These are phyloP conservation scores for Megalopta genalis DNA, from an alignment of 1,140 invertebrate genomes.

Conservation along the genomic window DNA sequence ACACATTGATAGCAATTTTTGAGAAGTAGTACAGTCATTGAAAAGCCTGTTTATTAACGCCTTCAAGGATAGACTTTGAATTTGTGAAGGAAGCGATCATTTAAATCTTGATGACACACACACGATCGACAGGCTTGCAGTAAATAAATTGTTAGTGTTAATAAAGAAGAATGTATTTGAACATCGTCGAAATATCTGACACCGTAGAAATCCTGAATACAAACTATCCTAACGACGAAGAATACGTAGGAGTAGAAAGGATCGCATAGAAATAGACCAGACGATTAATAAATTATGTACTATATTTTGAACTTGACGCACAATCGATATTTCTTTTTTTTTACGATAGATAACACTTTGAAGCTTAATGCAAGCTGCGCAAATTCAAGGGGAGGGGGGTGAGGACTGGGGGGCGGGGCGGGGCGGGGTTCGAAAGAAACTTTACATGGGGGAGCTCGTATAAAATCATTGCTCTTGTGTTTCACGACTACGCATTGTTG, in stretches of 20 bases:
- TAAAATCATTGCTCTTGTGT: slow-evolving; percentile 60
- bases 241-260: too few relatives aligned
- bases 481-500: slow-evolving; percentile 51
- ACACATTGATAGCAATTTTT: too few relatives aligned
- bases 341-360: slow-evolving; percentile 58
- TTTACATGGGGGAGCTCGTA: slow-evolving; percentile 47
- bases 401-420: not conserved
- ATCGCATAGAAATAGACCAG: slow-evolving; percentile 7
- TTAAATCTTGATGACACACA: too few relatives aligned
- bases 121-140: too few relatives aligned
- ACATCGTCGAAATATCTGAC: not conserved
- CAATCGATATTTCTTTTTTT: slow-evolving; percentile 51
- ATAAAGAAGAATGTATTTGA: slow-evolving; percentile 7
- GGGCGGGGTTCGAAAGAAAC: slow-evolving; percentile 52
- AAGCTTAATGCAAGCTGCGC: slow-evolving; percentile 67
- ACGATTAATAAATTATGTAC: slow-evolving; percentile 70
- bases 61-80: too few relatives aligned
- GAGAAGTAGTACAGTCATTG: too few relatives aligned
- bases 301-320: slow-evolving; percentile 66
- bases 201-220: not conserved
- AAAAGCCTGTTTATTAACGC: too few relatives aligned
- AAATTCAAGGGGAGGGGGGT: slow-evolving; percentile 22
- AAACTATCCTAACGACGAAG: not conserved
- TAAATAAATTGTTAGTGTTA: not conserved
- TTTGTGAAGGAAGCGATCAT: too few relatives aligned